Conservation (phyloP, 2,888 invertebrate genomes). For the Bellardia pandia region DNA sequence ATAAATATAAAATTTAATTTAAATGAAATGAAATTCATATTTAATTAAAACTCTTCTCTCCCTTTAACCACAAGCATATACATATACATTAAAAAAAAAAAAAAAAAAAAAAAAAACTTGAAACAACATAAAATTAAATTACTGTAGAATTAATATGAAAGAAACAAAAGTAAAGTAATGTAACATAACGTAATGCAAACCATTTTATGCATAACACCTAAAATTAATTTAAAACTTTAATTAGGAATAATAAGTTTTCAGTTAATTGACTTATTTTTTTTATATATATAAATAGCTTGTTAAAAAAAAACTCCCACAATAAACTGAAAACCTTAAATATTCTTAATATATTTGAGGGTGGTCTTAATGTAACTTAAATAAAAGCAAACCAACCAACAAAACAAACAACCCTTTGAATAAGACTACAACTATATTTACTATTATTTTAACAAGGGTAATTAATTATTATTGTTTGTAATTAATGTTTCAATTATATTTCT, state of each 20-base stretch:
- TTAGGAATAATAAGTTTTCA: constrained; percentile 24
- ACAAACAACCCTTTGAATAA: constrained; percentile 30
- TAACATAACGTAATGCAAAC: not conserved
- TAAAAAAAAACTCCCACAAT: constrained; percentile 6
- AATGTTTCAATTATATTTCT: constrained; percentile 39
- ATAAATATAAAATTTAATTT: constrained; percentile 57
- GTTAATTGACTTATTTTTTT: constrained; percentile 17
- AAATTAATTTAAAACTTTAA: constrained; percentile 1
- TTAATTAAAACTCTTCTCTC: constrained; percentile 39
- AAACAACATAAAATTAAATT: constrained; percentile 60
- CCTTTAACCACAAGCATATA: not conserved
- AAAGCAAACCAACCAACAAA: not conserved
- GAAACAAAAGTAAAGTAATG: constrained; percentile 17
- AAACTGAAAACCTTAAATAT: constrained; percentile 4
- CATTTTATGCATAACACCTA: constrained; percentile 27
- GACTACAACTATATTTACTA: constrained; percentile 19
- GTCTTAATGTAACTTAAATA: constrained; percentile 2
- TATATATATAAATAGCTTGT: not conserved
- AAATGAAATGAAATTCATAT: constrained; percentile 60
- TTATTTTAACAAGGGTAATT: constrained; percentile 46
- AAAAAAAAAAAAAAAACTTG: constrained; percentile 28
- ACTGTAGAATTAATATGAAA: constrained; percentile 55
- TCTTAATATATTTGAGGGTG: constrained; percentile 19
- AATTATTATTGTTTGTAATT: not conserved
- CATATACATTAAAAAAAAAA: constrained; percentile 49